A percentile compares a stretch with the other conserved stretches of the same genome.
Evolutionary conservation across 1,140 invertebrate species (phyloP).

Genomic region (Meloidogyne chitwoodi): DNA sequence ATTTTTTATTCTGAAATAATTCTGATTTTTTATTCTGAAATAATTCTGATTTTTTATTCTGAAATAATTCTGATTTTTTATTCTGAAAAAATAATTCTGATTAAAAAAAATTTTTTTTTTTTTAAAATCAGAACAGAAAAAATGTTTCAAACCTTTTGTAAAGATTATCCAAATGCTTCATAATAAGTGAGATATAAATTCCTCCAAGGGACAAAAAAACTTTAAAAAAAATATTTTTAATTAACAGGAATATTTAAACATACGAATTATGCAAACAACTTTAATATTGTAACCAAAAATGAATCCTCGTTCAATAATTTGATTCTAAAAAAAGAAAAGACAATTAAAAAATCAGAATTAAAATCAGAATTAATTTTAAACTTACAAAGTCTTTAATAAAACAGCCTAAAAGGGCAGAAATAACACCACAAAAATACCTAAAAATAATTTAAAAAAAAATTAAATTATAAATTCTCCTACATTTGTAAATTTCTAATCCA

Average conservation of each 20-base stretch:
- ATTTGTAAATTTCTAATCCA: slow-evolving; percentile 59
- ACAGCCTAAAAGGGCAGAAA: slow-evolving; percentile 32
- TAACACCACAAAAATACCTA: slow-evolving; percentile 37
- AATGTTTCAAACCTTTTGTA: slow-evolving; percentile 39
- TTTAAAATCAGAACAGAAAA: too few relatives aligned
- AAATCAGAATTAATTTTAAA: neutral
- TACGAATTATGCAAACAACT: neutral
- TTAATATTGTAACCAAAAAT: neutral
- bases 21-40: too few relatives aligned
- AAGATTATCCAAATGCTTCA: slow-evolving; percentile 59
- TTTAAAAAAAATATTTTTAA: slow-evolving; percentile 21
- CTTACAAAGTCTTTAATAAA: slow-evolving; percentile 23
- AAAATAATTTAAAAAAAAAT: slow-evolving; percentile 8
- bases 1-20: too few relatives aligned
- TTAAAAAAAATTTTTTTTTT: too few relatives aligned
- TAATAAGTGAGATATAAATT: slow-evolving; percentile 59
- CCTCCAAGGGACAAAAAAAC: slow-evolving; percentile 54
- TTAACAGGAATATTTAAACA: neutral
- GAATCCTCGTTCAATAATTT: neutral
- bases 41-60: too few relatives aligned
- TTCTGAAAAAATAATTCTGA: too few relatives aligned
- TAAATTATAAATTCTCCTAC: slow-evolving; percentile 9
- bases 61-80: too few relatives aligned
- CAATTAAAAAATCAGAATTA: neutral
- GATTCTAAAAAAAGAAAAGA: neutral